Base-by-base conservation (phyloP, 1,140 invertebrate genomes). In the Dryas iulia region DNA sequence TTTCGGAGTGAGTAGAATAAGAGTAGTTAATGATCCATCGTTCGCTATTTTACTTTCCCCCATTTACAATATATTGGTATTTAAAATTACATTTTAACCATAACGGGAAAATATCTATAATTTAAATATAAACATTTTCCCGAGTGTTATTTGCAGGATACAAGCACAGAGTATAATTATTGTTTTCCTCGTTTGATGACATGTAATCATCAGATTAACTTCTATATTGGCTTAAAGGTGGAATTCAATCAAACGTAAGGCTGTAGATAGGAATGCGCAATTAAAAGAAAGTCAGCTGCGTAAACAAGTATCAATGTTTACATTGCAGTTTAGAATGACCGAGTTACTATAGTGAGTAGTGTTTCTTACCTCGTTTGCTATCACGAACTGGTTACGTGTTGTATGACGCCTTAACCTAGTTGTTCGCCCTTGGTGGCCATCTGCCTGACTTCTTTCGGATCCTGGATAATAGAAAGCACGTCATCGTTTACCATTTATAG, bases 291-390 rank as follows among this genome's bases (percentile, higher is more conserved):
- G 74, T 82, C 73, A 81, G 64, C 69, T 73, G 74, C 74, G 72
- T 62, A 73, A 82, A 81, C 59, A 72, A 62, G 64, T 59, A 72
- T 80, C 75, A 81, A 69, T 79, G 72, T 79, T 81, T 79, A 81
- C 76, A 70, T 74, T 61, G 73, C 66, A 73, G 74, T 79, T 82
- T 73, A 77, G 74, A 74, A 74, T 71, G 69, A 72, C 59, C 73
- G 61, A 79, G 39, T 47, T 47, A 21, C 77, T 74, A 66, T 77
- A 76, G 63, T 75, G 69, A 72, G 73, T 47, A 70, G 54, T 73
- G 79, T 78, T 82, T 77, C 79, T 88, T 84, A 87, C 87, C 87
- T 89, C 75, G 80, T 82, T 81, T 74, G 82, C 69, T 84, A 80
- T 84, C 77, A 80, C 79, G 81, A 76, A 80, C 74, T 81, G 74